These are phyloP conservation scores for Ptychadena robeensis DNA, from an alignment of 2,797 vertebrate species.

Conservation along the genomic window DNA sequence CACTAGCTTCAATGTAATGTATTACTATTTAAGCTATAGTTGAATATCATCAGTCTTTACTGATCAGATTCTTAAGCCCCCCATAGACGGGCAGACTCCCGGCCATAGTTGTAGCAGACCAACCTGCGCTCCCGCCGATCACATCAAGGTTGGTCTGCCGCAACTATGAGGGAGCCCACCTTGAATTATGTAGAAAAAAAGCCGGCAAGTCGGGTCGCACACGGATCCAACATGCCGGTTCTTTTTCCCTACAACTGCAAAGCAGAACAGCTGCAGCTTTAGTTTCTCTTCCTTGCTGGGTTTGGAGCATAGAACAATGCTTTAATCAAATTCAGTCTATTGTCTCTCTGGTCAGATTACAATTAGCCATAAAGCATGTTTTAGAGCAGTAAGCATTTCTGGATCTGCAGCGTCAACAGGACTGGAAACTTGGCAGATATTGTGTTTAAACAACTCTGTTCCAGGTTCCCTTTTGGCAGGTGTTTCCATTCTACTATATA, in stretches of 20 bases:
- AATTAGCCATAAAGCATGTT: conserved; percentile 72
- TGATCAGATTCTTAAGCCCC: too few species aligned
- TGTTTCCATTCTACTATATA: conserved; percentile 79
- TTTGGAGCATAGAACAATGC: conserved; percentile 46
- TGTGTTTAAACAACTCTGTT: conserved; percentile 78
- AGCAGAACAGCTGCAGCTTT: too few species aligned
- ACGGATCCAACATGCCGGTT: too few species aligned
- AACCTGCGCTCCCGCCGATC: too few species aligned
- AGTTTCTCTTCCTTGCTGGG: not conserved
- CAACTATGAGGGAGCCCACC: too few species aligned
- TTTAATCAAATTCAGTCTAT: conserved; percentile 67
- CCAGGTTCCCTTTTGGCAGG: conserved; percentile 80
- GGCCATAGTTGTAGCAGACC: too few species aligned
- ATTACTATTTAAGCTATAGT: not conserved
- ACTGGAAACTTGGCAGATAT: conserved; percentile 79
- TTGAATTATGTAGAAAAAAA: too few species aligned
- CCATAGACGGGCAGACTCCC: too few species aligned
- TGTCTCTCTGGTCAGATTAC: conserved; percentile 66
- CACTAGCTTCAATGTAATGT: not conserved
- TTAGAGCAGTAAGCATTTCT: conserved; percentile 73
- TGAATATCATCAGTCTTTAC: not conserved
- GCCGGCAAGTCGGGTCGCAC: too few species aligned
- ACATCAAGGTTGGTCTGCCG: too few species aligned
- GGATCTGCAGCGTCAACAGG: conserved; percentile 72
- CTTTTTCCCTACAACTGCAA: too few species aligned